Evolutionary conservation across 2,888 invertebrate genomes (phyloP), one percentile per base, ranked within the genome.

Genomic region (Pandemis corylana): DNA sequence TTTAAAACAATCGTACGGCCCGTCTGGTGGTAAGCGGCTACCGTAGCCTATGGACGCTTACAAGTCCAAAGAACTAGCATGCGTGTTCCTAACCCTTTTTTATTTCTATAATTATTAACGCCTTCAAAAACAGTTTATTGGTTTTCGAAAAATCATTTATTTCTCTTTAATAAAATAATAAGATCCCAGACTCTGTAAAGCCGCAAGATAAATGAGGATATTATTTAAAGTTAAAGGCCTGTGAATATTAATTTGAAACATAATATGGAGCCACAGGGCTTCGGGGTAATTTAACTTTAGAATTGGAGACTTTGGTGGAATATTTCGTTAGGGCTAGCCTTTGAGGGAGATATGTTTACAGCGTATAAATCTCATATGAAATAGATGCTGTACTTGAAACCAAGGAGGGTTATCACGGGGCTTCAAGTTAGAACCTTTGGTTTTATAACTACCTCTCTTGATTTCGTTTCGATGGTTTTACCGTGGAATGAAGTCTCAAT

Each of bases 221-320:
- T 46, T 64, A 64, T 46, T 46, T 64, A 46, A 64, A 63, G 13
- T 63, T 44, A 63, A 63, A 63, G 44, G 64, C 42, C 20, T 20
- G 20, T 63, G 63, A 64, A 64, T 44, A 64, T 64, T 64, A 42
- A 64, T 64, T 64, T 64, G 64, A 64, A 64, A 64, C 44, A 64
- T 64, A 64, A 64, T 64, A 64, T 46, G 15, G 41, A 64, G 64
- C 44, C 46, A 64, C n/a, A 42, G 63, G 63, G 42, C 63, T 63
- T 63, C 41, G 42, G 42, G 63, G 42, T 42, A 63, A 42, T 63
- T 63, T 63, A 63, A 63, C 63, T 63, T 63, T n/a, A 42, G 63
- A 63, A 63, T n/a, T 15, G 63, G 63, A 63, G 42, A 63, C 42
- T 62, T 41, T 63, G 12, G 63, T 63, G 15, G 15, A 63, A 63